Conservation (phyloP, 2,797 vertebrate species). For the Molossus molossus region DNA sequence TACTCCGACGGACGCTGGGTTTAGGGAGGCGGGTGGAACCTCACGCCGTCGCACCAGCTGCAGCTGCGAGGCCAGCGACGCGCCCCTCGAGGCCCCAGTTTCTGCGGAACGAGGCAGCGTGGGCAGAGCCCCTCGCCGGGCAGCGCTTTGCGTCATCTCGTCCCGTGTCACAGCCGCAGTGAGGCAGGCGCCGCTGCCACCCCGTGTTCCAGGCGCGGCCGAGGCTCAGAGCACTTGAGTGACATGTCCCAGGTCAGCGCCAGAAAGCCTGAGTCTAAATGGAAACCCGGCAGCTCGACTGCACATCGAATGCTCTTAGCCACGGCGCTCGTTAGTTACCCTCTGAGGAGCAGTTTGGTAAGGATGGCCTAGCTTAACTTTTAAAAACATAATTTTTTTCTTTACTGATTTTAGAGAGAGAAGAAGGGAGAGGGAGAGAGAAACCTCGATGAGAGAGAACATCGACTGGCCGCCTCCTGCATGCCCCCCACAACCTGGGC, state of each 20-base stretch:
- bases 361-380: not conserved
- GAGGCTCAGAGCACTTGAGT: conserved; percentile 46
- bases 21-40: not conserved
- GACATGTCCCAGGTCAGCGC: not conserved
- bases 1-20: not conserved
- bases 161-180: not conserved
- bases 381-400: too few relatives aligned
- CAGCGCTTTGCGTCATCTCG: not conserved
- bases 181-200: not conserved
- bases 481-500: too few relatives aligned
- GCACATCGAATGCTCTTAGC: not conserved
- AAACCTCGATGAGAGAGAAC: too few relatives aligned
- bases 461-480: too few relatives aligned
- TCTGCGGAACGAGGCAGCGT: not conserved
- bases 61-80: not conserved
- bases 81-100: not conserved
- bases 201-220: not conserved
- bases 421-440: too few relatives aligned
- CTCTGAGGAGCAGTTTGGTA: conserved; percentile 39
- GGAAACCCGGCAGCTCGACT: not conserved
- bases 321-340: not conserved
- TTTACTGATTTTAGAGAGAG: too few relatives aligned
- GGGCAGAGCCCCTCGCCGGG: not conserved
- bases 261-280: not conserved
- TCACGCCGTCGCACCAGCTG: not conserved